Base-by-base conservation (phyloP, 2,797 vertebrate genomes). In the Poecile montanus region DNA sequence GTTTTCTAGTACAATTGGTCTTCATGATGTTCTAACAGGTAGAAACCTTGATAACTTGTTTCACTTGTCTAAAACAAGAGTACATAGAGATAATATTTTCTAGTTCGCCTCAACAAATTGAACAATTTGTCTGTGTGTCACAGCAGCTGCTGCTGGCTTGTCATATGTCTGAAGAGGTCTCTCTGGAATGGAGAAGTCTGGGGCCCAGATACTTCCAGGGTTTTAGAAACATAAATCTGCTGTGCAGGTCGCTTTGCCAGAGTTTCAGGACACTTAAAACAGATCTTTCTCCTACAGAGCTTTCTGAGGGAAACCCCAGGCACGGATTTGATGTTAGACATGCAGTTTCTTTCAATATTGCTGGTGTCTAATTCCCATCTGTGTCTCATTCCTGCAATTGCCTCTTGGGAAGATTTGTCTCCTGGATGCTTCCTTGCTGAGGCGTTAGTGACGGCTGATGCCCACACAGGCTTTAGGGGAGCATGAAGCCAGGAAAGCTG, bases 321-420 rank as follows among this genome's bases (percentile, higher is more conserved):
- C 62, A 77, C 8, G 5, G 25, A 50, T 85, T 83, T 91, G 34
- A 56, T 88, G 40, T 81, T 79, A 89, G 47, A 84, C 4, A 0
- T 36, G 73, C n/a, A 4, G 10, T 77, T 92, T 67, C 50, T 72
- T 67, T 92, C 54, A 75, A 0, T 88, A 58, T 62, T 73, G 38
- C 65, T 92, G 44, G 36, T 89, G 61, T 80, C 72, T 94, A 16
- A 66, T 89, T 94, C 70, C 72, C 79, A 68, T 85, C 89, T 84
- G 82, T 89, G 72, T 94, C 68, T 88, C 11, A 23, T 74, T 61
- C 57, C 42, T 83, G 45, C 29, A 44, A 10, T 72, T 90, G 30
- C 61, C 58, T 29, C 70, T 91, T 67, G 65, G 34, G 76, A 65
- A 74, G 57, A 57, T 88, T 65, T 80, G 50, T 89, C 65, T 92